Evolutionary conservation across 2,113 vertebrate species (phyloP).

Genomic region (Rhodinocichla rosea): DNA sequence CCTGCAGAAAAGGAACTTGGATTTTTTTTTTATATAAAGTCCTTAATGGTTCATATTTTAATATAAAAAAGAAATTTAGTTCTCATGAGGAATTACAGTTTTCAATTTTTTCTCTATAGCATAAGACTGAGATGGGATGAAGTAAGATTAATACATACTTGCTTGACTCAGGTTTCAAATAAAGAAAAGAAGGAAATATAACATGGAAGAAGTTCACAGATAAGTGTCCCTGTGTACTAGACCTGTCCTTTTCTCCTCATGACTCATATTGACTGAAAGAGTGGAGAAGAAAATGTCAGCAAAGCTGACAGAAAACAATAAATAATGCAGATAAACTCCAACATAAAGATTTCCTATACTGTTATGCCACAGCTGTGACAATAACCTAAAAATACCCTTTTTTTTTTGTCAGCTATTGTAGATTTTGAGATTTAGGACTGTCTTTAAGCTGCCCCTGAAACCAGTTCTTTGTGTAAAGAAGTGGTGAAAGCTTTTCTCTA

Average conservation of each 20-base stretch:
- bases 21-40: background rate
- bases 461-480: background rate
- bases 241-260: background rate
- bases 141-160: background rate
- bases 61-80: background rate
- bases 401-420: background rate
- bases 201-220: background rate
- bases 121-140: background rate
- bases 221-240: background rate
- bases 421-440: background rate
- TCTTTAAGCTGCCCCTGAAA: background rate
- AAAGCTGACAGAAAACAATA: background rate
- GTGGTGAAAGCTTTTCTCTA: background rate
- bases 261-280: background rate
- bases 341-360: slow-evolving; percentile 11
- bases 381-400: background rate
- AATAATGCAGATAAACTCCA: background rate
- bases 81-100: background rate
- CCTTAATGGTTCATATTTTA: background rate
- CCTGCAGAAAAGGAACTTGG: background rate
- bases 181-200: background rate
- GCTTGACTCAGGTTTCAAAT: background rate
- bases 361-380: background rate
- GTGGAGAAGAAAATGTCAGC: background rate
- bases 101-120: background rate